These are phyloP conservation scores for Catostylus mosaicus DNA, from an alignment of 30 jellyfish, hydroid and myxozoan species.

Conservation along the genomic window DNA sequence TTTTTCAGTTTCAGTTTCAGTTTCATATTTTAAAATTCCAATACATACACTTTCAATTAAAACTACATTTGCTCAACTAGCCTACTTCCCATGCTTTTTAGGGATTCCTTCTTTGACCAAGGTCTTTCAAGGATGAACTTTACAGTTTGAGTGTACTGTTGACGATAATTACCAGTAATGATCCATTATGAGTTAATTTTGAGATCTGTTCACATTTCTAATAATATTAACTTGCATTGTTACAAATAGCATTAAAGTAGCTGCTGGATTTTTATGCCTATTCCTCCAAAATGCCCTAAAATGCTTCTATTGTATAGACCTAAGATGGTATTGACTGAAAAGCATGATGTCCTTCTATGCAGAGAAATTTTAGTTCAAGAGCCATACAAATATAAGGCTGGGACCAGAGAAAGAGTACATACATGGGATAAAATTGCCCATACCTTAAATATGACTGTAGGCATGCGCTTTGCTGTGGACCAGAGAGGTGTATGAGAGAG, in stretches of 20 bases:
- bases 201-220: neutral
- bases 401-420: neutral
- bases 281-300: neutral
- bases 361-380: neutral
- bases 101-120: neutral
- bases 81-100: too few species aligned
- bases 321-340: constrained; percentile 1
- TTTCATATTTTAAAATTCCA: too few species aligned
- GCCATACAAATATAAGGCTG: constrained; percentile 3
- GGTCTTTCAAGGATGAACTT: neutral
- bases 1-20: too few species aligned
- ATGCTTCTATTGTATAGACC: neutral
- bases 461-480: neutral
- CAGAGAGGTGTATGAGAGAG: constrained; percentile 47
- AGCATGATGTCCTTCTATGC: neutral
- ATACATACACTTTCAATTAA: too few species aligned
- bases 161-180: neutral
- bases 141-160: neutral
- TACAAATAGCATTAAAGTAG: neutral
- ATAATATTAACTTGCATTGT: too few species aligned
- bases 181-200: neutral
- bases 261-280: neutral
- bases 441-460: neutral
- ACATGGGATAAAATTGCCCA: neutral
- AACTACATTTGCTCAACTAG: too few species aligned